Conservation (phyloP, 2,888 invertebrate species). For the Dusona sp. region DNA sequence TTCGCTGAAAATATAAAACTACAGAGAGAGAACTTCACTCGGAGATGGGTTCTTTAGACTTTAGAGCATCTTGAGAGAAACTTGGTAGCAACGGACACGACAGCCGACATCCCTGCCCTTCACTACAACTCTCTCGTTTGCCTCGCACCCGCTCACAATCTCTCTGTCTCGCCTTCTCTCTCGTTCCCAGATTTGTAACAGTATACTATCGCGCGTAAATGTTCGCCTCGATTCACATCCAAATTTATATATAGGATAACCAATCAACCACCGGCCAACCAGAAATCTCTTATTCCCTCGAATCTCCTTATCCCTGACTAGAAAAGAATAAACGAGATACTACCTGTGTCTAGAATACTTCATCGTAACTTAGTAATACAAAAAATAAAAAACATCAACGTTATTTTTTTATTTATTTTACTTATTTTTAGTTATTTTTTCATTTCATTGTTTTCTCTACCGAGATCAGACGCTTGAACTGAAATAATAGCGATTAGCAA, state of each 20-base stretch:
- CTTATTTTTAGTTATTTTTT: not conserved
- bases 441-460: not conserved
- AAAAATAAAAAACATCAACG: not conserved
- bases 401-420: not conserved
- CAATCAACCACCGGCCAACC: conserved; percentile 45
- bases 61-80: conserved; percentile 76
- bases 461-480: not conserved
- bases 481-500: not conserved
- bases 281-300: conserved; percentile 55
- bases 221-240: conserved; percentile 48
- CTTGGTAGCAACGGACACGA: conserved; percentile 82
- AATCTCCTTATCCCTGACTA: conserved; percentile 25
- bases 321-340: conserved; percentile 10
- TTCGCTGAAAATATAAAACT: conserved; percentile 77
- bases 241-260: conserved; percentile 48
- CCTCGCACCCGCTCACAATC: conserved; percentile 41
- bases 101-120: conserved; percentile 82
- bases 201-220: conserved; percentile 61
- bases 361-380: not conserved
- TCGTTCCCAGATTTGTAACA: conserved; percentile 70
- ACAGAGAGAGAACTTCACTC: conserved; percentile 71
- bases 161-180: conserved; percentile 35
- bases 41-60: conserved; percentile 80
- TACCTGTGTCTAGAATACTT: not conserved
- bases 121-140: conserved; percentile 48